phyloP scores from a whole-genome alignment of 2,888 invertebrate species.

The Tachystola acroxantha region DNA sequence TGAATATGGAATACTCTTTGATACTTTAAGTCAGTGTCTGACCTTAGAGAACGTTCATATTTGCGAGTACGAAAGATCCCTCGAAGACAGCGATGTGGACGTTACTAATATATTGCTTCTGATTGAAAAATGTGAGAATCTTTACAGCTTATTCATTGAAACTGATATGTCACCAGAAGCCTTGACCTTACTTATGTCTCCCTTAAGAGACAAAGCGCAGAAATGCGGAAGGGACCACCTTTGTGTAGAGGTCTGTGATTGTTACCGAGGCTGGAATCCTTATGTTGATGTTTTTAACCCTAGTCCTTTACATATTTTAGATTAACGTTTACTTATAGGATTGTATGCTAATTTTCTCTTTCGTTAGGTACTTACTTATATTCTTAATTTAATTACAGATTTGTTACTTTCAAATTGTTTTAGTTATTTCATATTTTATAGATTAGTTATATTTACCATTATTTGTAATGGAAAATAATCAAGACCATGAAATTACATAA shows the following conservation, averaged over 20 bases:
- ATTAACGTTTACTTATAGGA: slow-evolving; percentile 3
- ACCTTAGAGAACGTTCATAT: slow-evolving; percentile 37
- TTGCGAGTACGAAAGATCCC: slow-evolving; percentile 30
- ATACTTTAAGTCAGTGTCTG: slow-evolving; percentile 25
- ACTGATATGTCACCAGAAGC: slow-evolving; percentile 29
- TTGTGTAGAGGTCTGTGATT: slow-evolving; percentile 31
- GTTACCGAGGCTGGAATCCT: slow-evolving; percentile 36
- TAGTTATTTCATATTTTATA: no score
- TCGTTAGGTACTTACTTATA: not conserved
- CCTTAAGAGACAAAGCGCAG: slow-evolving; percentile 25
- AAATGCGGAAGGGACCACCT: slow-evolving; percentile 24
- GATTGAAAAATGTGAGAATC: slow-evolving; percentile 25
- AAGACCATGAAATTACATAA: no score
- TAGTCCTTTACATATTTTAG: slow-evolving; percentile 33
- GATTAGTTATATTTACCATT: no score
- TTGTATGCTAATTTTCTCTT: not conserved
- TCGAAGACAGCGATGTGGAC: slow-evolving; percentile 12
- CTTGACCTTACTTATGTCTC: slow-evolving; percentile 26
- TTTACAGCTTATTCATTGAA: slow-evolving; percentile 40
- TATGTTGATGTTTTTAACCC: slow-evolving; percentile 42
- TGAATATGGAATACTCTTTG: slow-evolving; percentile 32
- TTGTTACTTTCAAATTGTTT: not conserved
- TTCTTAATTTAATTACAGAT: slow-evolving; percentile 1
- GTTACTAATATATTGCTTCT: slow-evolving; percentile 18
- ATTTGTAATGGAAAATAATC: no score